Evolutionary conservation across 2,888 invertebrate genomes (phyloP).

Genomic region (Tuberolachnus salignus): DNA sequence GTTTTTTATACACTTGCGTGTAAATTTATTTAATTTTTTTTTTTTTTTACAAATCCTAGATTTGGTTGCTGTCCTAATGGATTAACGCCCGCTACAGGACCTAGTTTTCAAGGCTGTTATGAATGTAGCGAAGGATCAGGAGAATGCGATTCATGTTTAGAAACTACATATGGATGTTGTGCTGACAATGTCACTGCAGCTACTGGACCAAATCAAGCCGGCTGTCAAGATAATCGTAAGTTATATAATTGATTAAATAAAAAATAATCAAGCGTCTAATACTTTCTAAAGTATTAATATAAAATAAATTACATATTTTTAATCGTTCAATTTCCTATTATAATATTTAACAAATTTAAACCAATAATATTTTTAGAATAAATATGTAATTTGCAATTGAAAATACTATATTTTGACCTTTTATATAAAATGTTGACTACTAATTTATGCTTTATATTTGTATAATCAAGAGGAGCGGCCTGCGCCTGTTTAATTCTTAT

Average conservation of each 20-base stretch:
- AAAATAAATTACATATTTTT: no score
- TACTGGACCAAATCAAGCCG: slow-evolving; percentile 72
- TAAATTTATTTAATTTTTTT: slow-evolving; percentile 15
- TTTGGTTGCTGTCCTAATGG: slow-evolving; percentile 92
- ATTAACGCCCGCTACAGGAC: slow-evolving; percentile 75
- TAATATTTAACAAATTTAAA: no score
- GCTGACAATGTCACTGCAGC: slow-evolving; percentile 82
- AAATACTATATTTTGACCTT: no score
- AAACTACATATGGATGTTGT: slow-evolving; percentile 80
- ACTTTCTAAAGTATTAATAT: no score
- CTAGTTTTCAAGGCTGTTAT: slow-evolving; percentile 67
- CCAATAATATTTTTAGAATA: no score
- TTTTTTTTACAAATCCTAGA: slow-evolving; percentile 14
- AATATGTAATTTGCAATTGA: no score
- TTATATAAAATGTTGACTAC: no score
- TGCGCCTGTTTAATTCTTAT: no score
- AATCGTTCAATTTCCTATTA: no score
- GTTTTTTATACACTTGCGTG: background rate
- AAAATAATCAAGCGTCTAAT: no score
- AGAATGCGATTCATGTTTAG: slow-evolving; percentile 70
- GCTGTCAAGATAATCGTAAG: slow-evolving; percentile 66
- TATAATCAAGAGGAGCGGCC: no score
- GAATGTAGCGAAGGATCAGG: slow-evolving; percentile 57
- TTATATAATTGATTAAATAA: background rate
- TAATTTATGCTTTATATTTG: no score